Evolutionary conservation across 2,797 vertebrate species (phyloP), one percentile per base, ranked within the genome.

Genomic region (Sternarchorhynchus goeldii): DNA sequence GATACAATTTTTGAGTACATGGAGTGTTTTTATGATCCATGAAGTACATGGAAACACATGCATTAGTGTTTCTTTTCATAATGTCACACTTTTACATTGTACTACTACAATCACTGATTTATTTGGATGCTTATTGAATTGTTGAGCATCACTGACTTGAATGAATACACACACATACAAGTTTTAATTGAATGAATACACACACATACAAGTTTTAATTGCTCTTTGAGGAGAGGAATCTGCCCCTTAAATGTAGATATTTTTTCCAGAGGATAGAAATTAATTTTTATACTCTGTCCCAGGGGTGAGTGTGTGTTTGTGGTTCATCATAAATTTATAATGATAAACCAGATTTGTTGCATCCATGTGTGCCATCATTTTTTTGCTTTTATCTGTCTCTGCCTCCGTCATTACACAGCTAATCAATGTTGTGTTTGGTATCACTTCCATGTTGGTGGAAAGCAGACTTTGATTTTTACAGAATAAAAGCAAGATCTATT

Each of bases 271-370:
- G 69, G 67, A 60, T 74, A 64, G 56, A 36, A 78, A 66, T 78
- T 67, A 32, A 59, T 83, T 83, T 78, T 76, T 32, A 31, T 32
- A 71, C 25, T 16, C 34, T 39, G 64, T 67, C 76, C 41, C 75
- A 10, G 62, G 67, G 72, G 75, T 53, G 62, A 55, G 62, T 67
- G 70, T 78, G 57, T 68, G 74, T 77, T 77, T 69, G 65, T 65
- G 71, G 75, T 83, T 34, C 21, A 75, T 75, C 63, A 78, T 63
- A 75, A 45, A 72, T 78, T 66, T 70, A 32, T 77, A 74, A 73
- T 78, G 62, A 32, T 45, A 5, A 32, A 65, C 45, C 55, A 66
- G 53, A 81, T 56, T 80, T 71, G 72, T 77, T 41, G 66, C 76
- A 45, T 63, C 62, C 67, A 50, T 83, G 81, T 78, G 60, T 71